Base-by-base conservation (phyloP, 2,888 invertebrate species). In the Hypsopygia costalis region DNA sequence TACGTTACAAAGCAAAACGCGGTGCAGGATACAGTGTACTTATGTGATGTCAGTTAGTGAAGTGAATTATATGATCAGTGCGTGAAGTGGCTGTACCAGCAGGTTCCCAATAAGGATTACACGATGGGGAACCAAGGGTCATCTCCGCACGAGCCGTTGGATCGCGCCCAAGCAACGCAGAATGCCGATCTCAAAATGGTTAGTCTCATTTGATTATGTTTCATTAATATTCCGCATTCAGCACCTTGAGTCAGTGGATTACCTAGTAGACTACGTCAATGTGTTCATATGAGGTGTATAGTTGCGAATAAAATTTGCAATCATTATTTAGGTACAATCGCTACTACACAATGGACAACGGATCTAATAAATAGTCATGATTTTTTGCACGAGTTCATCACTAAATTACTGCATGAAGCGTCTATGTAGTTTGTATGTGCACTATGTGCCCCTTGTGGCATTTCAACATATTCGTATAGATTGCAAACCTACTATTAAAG, bases 51-150 rank as follows among this genome's bases (percentile, higher is more conserved):
- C 31, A 9, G 8, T n/a, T 11, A 46, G 44, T 46, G 43, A 28
- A 44, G 49, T 51, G 48, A 34, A 33, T 40, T 40, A 52, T 60
- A 58, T 54, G 56, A 64, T 55, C 46, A 45, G 50, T 62, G 49
- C 52, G 64, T 67, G 69, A 56, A 65, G 60, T 60, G 56, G 16
- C 27, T 53, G 59, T 55, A 58, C 47, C 55, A 34, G 16, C 16
- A 2, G 49, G 44, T 50, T 49, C 48, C 42, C 43, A 42, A 51
- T 47, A 49, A 44, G 25, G 44, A 40, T 37, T 39, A 38, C 47
- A 80, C 53, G 59, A 95, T 95, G 95, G 95, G 95, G 69, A 95
- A 95, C 80, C 94, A 94, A 82, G 94, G 94, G 69, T 95, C 95
- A 58, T 94, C 94, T 69, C 91, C 92, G 56, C 95, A 95, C 81